These are phyloP conservation scores for Cenopis cana DNA, from an alignment of 2,888 invertebrate genomes.

Conservation along the genomic window DNA sequence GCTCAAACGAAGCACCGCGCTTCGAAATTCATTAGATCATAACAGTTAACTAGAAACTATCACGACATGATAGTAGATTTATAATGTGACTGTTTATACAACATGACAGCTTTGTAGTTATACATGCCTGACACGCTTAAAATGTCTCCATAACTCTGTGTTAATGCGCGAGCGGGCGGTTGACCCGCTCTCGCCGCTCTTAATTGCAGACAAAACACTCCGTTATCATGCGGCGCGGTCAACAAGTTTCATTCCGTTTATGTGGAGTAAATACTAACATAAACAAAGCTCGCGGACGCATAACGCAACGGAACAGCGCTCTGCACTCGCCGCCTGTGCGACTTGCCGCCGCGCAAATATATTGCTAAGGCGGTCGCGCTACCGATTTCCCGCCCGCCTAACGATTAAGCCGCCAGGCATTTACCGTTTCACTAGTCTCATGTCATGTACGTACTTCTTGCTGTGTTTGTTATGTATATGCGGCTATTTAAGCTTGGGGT, in stretches of 20 bases:
- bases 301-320: constrained; percentile 60
- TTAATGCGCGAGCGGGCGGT: constrained; percentile 65
- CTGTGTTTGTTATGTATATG: neutral
- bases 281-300: constrained; percentile 66
- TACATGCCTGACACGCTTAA: constrained; percentile 68
- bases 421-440: neutral
- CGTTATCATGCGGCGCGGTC: constrained; percentile 70
- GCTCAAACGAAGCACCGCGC: constrained; percentile 51
- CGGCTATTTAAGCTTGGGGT: no score
- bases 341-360: constrained; percentile 57
- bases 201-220: constrained; percentile 82
- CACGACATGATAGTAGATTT: constrained; percentile 63
- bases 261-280: constrained; percentile 71
- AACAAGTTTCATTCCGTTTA: constrained; percentile 75
- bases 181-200: constrained; percentile 72
- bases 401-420: constrained; percentile 40
- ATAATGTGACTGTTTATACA: constrained; percentile 61
- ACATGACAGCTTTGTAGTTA: constrained; percentile 69
- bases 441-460: neutral
- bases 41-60: constrained; percentile 59
- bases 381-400: constrained; percentile 58
- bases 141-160: constrained; percentile 75
- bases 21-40: constrained; percentile 54
- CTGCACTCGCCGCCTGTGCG: constrained; percentile 56
- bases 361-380: constrained; percentile 52